phyloP scores from a whole-genome alignment of 2,113 vertebrate genomes.

The Aix galericulata region DNA sequence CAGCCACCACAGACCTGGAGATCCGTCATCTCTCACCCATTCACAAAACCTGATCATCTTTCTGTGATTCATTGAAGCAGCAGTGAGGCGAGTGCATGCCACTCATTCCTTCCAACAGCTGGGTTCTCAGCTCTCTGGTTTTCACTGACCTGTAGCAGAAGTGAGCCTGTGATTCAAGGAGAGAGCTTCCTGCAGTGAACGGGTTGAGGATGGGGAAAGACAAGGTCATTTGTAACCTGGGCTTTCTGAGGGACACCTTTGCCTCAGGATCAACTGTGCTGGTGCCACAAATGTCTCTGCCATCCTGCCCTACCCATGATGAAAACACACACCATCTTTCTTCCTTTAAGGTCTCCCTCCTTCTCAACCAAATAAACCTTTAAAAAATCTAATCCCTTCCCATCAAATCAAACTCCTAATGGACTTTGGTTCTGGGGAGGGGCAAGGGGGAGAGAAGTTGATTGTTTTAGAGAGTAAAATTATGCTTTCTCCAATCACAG shows the following conservation, averaged over 20 bases:
- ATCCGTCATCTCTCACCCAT: background rate
- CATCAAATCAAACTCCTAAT: background rate
- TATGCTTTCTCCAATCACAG: background rate
- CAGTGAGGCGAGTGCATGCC: background rate
- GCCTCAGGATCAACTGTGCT: constrained; percentile 27
- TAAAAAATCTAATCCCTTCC: background rate
- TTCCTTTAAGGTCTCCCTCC: constrained; percentile 12
- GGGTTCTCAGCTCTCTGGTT: background rate
- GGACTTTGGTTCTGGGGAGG: background rate
- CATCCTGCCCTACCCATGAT: background rate
- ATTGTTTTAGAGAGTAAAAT: constrained; percentile 1
- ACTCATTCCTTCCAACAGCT: background rate
- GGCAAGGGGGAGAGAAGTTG: background rate
- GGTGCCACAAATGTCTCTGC: background rate
- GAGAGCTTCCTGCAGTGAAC: constrained; percentile 51
- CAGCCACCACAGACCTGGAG: background rate
- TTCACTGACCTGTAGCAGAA: background rate
- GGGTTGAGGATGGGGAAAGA: constrained; percentile 15
- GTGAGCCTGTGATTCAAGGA: constrained; percentile 14
- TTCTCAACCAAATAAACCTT: background rate
- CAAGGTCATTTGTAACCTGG: constrained; percentile 41
- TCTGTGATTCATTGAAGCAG: background rate
- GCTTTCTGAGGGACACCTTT: constrained; percentile 25
- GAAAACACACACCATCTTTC: constrained; percentile 16
- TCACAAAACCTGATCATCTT: background rate